Conservation (phyloP, 2,888 invertebrate genomes). For the Platycheirus rosarum region DNA sequence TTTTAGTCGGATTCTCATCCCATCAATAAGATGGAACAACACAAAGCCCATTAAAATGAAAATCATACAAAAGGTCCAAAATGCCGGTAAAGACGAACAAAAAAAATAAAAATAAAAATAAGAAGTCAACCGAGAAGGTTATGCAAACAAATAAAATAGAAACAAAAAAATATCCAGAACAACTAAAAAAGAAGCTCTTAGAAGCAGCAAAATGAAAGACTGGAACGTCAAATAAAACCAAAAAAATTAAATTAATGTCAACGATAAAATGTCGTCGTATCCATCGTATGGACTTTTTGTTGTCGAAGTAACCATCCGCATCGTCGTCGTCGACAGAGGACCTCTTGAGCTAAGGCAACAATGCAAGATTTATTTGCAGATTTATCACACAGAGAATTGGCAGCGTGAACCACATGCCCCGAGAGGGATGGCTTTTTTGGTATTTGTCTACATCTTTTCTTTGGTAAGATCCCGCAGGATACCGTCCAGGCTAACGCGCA, state of each 20-base stretch:
- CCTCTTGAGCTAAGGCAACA: constrained; percentile 68
- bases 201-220: constrained; percentile 51
- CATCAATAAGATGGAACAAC: constrained; percentile 71
- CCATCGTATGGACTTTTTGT: constrained; percentile 62
- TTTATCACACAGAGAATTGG: constrained; percentile 75
- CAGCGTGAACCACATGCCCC: constrained; percentile 53
- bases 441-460: constrained; percentile 18
- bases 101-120: constrained; percentile 18
- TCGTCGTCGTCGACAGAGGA: constrained; percentile 37
- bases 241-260: constrained; percentile 69
- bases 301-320: constrained; percentile 26
- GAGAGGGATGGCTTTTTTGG: constrained; percentile 42
- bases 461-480: constrained; percentile 58
- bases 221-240: constrained; percentile 60
- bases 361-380: constrained; percentile 75
- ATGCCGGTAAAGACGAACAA: constrained; percentile 57
- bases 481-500: constrained; percentile 33
- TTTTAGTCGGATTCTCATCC: constrained; percentile 62
- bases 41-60: constrained; percentile 72
- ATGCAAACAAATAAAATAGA: constrained; percentile 63
- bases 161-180: constrained; percentile 30
- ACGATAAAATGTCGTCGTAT: constrained; percentile 74
- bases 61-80: constrained; percentile 69
- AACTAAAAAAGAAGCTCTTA: constrained; percentile 45
- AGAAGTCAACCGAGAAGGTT: constrained; percentile 26